phyloP scores from a whole-genome alignment of 92 coral and sea anemone species.

The Bergia puertoricense region DNA sequence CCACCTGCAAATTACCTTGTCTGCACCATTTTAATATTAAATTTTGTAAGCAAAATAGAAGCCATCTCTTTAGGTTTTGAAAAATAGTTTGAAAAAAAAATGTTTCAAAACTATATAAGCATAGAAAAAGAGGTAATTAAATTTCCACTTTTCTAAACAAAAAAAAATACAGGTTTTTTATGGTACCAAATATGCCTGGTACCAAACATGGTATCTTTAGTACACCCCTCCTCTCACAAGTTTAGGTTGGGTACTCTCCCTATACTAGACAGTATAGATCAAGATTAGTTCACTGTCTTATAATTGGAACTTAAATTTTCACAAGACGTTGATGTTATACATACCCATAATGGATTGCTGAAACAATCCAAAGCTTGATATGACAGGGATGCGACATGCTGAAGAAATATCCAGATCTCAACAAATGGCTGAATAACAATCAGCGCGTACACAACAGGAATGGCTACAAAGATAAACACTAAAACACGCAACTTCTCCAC shows the following conservation, averaged over 20 bases:
- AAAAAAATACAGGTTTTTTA: background rate
- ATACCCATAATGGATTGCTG: constrained; percentile 81
- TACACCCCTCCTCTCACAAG: background rate
- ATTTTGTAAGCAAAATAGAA: too few species aligned
- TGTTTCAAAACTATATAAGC: too few species aligned
- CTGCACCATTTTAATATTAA: too few species aligned
- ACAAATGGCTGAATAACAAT: constrained; percentile 83
- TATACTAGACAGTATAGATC: too few species aligned
- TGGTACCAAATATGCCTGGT: background rate
- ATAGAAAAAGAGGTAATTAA: background rate
- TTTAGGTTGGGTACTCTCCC: too few species aligned
- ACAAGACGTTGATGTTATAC: constrained; percentile 24
- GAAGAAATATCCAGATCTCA: constrained; percentile 77
- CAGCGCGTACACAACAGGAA: constrained; percentile 65
- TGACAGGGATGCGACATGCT: constrained; percentile 60
- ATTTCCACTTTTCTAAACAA: background rate
- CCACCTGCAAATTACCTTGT: too few species aligned
- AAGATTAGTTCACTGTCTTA: too few species aligned
- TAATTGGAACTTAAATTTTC: background rate
- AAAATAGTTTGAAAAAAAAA: too few species aligned
- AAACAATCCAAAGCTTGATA: constrained; percentile 82
- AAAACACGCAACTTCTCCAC: constrained; percentile 74
- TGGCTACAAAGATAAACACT: constrained; percentile 48
- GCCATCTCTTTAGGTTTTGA: too few species aligned
- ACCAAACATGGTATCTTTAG: too few species aligned